These are phyloP conservation scores for Iguana delicatissima DNA, from an alignment of 2,797 vertebrate species.

Conservation along the genomic window DNA sequence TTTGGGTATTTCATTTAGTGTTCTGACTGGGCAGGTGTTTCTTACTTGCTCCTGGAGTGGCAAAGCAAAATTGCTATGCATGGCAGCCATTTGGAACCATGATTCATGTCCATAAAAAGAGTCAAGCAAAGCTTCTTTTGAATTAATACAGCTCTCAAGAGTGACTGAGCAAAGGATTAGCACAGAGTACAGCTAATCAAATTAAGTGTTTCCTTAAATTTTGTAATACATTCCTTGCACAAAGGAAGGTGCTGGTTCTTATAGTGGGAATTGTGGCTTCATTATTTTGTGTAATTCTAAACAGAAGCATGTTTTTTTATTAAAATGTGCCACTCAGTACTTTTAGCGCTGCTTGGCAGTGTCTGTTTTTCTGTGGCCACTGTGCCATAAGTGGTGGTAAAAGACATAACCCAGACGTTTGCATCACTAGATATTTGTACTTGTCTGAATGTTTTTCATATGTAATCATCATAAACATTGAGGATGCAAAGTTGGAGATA, in stretches of 20 bases:
- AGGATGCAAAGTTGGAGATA: neutral
- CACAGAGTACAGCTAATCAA: slow-evolving; percentile 72
- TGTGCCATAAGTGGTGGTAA: neutral
- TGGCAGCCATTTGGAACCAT: slow-evolving; percentile 65
- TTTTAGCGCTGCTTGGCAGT: slow-evolving; percentile 16
- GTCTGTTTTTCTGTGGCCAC: neutral
- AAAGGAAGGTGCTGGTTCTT: slow-evolving; percentile 65
- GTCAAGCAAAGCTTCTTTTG: slow-evolving; percentile 69
- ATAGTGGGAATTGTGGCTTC: slow-evolving; percentile 62
- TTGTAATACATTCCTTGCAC: slow-evolving; percentile 71
- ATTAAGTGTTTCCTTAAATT: slow-evolving; percentile 76
- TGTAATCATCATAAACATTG: neutral
- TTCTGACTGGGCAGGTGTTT: slow-evolving; percentile 47
- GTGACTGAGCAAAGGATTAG: slow-evolving; percentile 69
- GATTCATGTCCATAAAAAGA: slow-evolving; percentile 63
- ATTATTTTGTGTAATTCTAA: slow-evolving; percentile 58
- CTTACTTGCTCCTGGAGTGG: slow-evolving; percentile 68
- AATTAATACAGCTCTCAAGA: slow-evolving; percentile 74
- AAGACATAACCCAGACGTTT: neutral
- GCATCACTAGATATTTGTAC: neutral
- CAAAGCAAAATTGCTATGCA: slow-evolving; percentile 62
- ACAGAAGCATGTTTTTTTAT: slow-evolving; percentile 49
- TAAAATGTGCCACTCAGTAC: slow-evolving; percentile 48
- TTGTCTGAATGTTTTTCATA: neutral
- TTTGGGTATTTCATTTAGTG: slow-evolving; percentile 50